These are phyloP conservation scores for Seriola aureovittata DNA, from an alignment of 2,113 vertebrate genomes.

Conservation along the genomic window DNA sequence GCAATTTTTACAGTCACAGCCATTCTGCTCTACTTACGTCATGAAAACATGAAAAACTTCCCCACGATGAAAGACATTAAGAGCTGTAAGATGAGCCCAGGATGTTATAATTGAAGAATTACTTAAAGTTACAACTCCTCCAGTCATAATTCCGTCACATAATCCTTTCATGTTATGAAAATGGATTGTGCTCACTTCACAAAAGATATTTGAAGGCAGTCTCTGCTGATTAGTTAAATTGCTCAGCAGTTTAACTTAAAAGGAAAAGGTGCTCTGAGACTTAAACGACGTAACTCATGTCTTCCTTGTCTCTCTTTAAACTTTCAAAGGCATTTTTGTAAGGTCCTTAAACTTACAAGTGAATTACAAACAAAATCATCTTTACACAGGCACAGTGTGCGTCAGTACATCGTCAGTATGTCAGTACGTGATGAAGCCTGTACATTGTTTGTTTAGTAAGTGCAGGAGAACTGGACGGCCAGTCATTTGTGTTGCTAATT, in stretches of 20 bases:
- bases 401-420: neutral
- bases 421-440: neutral
- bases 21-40: too few relatives aligned
- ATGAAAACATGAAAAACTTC: neutral
- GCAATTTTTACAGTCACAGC: too few relatives aligned
- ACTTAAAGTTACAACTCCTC: neutral
- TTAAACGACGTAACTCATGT: neutral
- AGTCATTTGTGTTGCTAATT: slow-evolving; percentile 34
- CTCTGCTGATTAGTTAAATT: slow-evolving; percentile 6
- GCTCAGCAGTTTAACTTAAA: slow-evolving; percentile 1
- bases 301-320: neutral
- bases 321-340: neutral
- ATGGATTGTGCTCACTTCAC: slow-evolving; percentile 1
- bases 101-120: neutral
- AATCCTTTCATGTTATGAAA: slow-evolving; percentile 23
- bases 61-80: neutral
- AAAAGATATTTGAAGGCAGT: slow-evolving; percentile 4
- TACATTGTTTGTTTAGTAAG: slow-evolving; percentile 8
- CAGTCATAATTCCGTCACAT: neutral
- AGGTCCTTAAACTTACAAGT: neutral
- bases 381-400: neutral
- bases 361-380: neutral
- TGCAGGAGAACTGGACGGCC: neutral
- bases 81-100: neutral
- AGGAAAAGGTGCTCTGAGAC: neutral